Conservation (phyloP, 1,140 invertebrate genomes). For the Dendrolimus punctatus region DNA sequence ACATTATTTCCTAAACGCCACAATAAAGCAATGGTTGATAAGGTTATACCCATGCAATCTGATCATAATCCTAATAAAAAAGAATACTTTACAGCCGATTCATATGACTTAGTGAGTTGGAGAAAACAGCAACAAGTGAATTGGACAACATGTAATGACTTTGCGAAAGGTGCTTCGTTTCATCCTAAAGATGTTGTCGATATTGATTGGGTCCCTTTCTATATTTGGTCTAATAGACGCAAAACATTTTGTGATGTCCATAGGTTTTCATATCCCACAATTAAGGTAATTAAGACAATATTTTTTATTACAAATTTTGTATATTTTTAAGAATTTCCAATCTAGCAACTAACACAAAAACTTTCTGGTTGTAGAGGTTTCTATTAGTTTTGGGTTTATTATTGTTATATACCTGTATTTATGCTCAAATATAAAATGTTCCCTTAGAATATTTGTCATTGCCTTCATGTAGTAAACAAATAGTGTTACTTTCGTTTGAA, state of each 20-base stretch:
- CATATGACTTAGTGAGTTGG: constrained; percentile 3
- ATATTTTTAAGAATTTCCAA: not conserved
- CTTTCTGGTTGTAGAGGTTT: too few relatives aligned
- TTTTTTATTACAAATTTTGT: not conserved
- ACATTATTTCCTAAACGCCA: too few relatives aligned
- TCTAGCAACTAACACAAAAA: too few relatives aligned
- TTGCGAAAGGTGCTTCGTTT: constrained; percentile 26
- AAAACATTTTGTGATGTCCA: constrained; percentile 12
- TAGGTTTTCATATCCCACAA: constrained; percentile 33
- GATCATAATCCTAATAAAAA: not conserved
- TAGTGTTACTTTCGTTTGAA: too few relatives aligned
- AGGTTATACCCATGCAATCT: too few relatives aligned
- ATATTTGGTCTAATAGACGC: constrained; percentile 25
- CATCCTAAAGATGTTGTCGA: constrained; percentile 39
- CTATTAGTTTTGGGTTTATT: too few relatives aligned
- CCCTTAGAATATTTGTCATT: too few relatives aligned
- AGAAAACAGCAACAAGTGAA: constrained; percentile 6
- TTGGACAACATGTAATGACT: constrained; percentile 40
- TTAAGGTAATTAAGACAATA: constrained; percentile 26
- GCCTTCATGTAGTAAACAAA: too few relatives aligned
- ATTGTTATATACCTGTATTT: too few relatives aligned
- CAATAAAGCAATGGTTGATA: too few relatives aligned
- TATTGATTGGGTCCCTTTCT: constrained; percentile 43
- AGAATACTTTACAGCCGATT: constrained; percentile 12
- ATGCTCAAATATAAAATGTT: too few relatives aligned